Conservation (phyloP, 2,113 vertebrate genomes). For the Callaeas wilsoni region DNA sequence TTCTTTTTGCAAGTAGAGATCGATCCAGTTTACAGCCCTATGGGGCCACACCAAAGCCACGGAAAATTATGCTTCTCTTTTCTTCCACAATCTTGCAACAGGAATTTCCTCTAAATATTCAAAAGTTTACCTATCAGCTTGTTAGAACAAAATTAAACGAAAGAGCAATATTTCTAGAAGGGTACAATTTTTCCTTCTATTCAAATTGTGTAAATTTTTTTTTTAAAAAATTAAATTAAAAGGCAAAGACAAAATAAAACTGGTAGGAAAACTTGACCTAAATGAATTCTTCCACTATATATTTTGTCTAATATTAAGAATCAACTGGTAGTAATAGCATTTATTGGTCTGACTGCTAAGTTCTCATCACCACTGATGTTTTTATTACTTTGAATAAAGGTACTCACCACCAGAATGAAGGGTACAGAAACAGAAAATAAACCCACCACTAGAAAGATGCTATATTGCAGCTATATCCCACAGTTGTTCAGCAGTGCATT, state of each 20-base stretch:
- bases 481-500: neutral
- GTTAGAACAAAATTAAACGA: neutral
- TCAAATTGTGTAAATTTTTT: accelerated
- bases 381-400: neutral
- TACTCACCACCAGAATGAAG: neutral
- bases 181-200: neutral
- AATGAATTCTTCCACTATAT: neutral
- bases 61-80: neutral
- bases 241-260: neutral
- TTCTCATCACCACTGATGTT: neutral
- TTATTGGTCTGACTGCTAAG: neutral
- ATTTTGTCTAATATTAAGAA: neutral
- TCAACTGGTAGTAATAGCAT: neutral
- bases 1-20: neutral
- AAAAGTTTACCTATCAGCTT: neutral
- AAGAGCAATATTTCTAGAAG: neutral
- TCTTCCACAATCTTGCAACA: neutral
- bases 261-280: neutral
- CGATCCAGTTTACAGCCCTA: neutral
- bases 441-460: neutral
- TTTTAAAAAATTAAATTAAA: neutral
- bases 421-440: neutral
- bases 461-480: neutral
- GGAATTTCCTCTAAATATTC: neutral
- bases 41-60: neutral